Base-by-base conservation (phyloP, 2,888 invertebrate genomes). In the Lasioglossum leucozonium region DNA sequence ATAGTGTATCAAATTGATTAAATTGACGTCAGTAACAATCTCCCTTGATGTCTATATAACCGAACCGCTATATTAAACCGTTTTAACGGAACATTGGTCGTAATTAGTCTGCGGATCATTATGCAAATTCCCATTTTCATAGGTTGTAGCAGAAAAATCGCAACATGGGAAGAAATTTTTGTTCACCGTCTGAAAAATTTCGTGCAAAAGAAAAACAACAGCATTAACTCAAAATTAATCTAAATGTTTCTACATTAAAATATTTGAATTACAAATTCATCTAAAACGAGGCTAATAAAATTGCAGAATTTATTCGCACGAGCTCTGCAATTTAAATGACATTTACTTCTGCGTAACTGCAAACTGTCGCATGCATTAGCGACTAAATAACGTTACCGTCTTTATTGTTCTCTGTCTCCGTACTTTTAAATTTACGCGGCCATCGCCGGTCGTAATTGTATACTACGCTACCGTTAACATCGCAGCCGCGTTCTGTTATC, bases 51-150 rank as follows among this genome's bases (percentile, higher is more conserved):
- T 16, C 62, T 30, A 62, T 30, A 30, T 26, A 26, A 62, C 58
- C 6, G 58, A 62, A 62, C 62, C 62, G 62, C 62, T 62, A 62
- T 62, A 62, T 16, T 30, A 62, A 30, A 62, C 62, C 62, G 62
- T 62, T 30, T 62, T 30, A 62, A 62, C 62, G 62, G 62, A 62
- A 18, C 30, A 62, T 18, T 8, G 62, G 30, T 62, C 62, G 62
- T 34, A 62, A 62, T 62, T 62, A 62, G 18, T 62, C 0, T 18
- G 30, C 62, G 6, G 30, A 30, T 62, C 62, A 16, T 30, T 30
- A 62, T 16, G 62, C 30, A 62, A 62, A 62, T 30, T 62, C 16
- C 0, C 6, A 30, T 62, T 62, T 62, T 62, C 62, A 62, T 62
- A 62, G 34, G 18, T 62, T 34, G 26, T 18, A 34, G 8, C 30